Evolutionary conservation across 2,797 vertebrate species (phyloP), one percentile per base, ranked within the genome.

Genomic region (Fistularia tabacaria): DNA sequence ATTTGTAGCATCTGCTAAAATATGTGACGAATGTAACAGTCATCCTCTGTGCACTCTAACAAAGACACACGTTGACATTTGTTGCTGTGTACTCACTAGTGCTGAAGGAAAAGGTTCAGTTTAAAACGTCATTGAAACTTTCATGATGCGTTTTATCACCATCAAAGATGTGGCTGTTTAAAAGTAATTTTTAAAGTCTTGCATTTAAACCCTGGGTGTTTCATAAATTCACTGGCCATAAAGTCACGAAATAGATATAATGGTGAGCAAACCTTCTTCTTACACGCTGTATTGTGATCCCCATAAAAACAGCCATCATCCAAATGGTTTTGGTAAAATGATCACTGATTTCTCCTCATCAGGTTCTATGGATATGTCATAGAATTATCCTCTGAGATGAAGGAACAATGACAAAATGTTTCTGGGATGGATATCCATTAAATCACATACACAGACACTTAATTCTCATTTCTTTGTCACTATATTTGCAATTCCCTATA

Each of bases 1-100:
- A 75, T 74, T 71, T 81, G 59, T 62, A 81, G 80, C 76, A 76
- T 80, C 70, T 81, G 72, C 59, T 79, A 59, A 79, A 80, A 70
- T 72, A 73, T 66, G 73, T 66, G 71, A 83, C 67, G 84, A 63
- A 73, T 63, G 60, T 68, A 38, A 50, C 73, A 74, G 54, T 70
- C 69, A 62, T 64, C 59, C 59, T 59, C 64, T 72, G 59, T 73
- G 64, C 55, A 54, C 67, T 62, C 58, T 64, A 57, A 76, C 68
- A 74, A 54, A 36, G 8, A 59, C 62, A 69, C 59, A 66, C 54
- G 57, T 57, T 56, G 56, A 63, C 25, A 25, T 5, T 25, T 63
- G 57, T 57, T 70, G 49, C 45, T 71, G 61, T 74, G 64, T 69
- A 52, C 43, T 59, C 64, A 64, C 41, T 63, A 66, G 69, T 46